phyloP scores from a whole-genome alignment of 2,888 invertebrate genomes.

The Cataglyphis livida region DNA sequence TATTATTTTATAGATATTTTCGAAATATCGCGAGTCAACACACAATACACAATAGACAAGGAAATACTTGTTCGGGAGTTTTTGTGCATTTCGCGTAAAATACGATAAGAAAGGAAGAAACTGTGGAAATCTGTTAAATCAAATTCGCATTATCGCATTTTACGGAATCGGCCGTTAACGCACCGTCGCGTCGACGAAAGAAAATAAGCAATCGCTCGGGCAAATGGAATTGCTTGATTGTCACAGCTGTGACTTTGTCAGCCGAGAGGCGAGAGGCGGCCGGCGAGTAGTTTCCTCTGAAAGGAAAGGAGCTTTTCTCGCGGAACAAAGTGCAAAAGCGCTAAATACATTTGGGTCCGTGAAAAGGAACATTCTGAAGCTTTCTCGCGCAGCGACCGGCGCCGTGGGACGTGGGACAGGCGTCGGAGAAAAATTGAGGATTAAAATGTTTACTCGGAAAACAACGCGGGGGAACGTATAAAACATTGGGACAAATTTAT shows the following conservation, averaged over 20 bases:
- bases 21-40: background rate
- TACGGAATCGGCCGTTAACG: constrained; percentile 53
- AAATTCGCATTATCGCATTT: constrained; percentile 53
- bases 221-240: constrained; percentile 72
- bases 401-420: constrained; percentile 38
- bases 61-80: background rate
- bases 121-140: constrained; percentile 48
- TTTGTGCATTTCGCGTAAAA: constrained; percentile 13
- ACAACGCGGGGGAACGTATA: constrained; percentile 54
- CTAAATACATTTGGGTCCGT: constrained; percentile 65
- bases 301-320: constrained; percentile 66
- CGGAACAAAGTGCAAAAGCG: constrained; percentile 58
- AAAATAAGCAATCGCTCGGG: constrained; percentile 69
- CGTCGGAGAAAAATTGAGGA: constrained; percentile 51
- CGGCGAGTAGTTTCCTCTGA: constrained; percentile 51
- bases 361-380: constrained; percentile 55
- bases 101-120: constrained; percentile 19
- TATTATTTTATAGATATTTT: background rate
- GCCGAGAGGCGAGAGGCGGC: constrained; percentile 38
- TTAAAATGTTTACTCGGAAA: constrained; percentile 60
- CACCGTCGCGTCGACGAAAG: constrained; percentile 44
- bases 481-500: constrained; percentile 56
- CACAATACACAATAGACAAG: background rate
- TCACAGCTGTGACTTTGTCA: constrained; percentile 61
- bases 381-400: constrained; percentile 49